Evolutionary conservation across 2,888 invertebrate species (phyloP).

Genomic region (Phoenoteleia sp.): DNA sequence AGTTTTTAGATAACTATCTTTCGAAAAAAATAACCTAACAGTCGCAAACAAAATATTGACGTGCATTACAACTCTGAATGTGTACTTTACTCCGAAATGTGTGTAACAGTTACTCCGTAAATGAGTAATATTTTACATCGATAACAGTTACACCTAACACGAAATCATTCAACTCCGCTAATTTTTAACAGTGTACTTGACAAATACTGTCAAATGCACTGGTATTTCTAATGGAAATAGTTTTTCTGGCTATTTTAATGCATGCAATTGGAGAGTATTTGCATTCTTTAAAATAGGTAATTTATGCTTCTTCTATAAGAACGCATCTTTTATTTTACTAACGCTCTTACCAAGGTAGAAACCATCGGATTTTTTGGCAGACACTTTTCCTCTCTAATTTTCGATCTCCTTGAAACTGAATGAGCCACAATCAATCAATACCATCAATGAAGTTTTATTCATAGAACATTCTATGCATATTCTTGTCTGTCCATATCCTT

Average conservation of each 20-base stretch:
- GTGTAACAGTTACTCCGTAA: no score
- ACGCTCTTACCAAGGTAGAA: slow-evolving; percentile 6
- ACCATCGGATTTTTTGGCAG: neutral
- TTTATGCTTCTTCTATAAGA: slow-evolving; percentile 5
- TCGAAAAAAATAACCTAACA: no score
- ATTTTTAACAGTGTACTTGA: no score
- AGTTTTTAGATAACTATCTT: no score
- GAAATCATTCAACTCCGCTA: no score
- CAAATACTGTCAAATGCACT: slow-evolving; percentile 26
- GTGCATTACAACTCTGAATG: no score
- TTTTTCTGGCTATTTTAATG: slow-evolving; percentile 1
- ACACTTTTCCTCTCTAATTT: slow-evolving; percentile 13
- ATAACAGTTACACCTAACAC: no score
- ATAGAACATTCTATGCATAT: neutral
- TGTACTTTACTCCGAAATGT: no score
- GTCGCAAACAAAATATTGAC: no score
- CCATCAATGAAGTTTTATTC: no score
- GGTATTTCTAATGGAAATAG: slow-evolving; percentile 5
- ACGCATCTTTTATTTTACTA: neutral
- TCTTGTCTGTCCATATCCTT: slow-evolving; percentile 13
- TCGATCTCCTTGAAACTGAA: neutral
- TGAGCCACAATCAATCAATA: no score
- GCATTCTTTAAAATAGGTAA: slow-evolving; percentile 13
- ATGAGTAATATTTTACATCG: no score
- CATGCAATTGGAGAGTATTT: neutral